Percentiles rank a stretch among this genome's conserved stretches.
Conservation (phyloP, 2,113 vertebrate genomes). For the Oncorhynchus tshawytscha region DNA sequence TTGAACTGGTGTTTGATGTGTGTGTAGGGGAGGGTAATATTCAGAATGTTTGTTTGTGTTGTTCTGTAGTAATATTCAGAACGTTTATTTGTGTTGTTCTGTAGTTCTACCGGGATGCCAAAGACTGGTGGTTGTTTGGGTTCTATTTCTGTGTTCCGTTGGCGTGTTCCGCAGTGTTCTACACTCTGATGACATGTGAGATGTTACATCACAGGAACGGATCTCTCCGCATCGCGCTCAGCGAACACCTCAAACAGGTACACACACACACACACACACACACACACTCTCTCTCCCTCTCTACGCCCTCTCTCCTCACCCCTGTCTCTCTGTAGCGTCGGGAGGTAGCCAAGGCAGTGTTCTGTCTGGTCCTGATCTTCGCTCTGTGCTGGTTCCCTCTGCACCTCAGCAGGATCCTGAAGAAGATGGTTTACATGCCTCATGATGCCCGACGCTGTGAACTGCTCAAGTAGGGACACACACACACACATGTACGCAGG, state of each 20-base stretch:
- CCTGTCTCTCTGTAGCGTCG: conserved; percentile 74
- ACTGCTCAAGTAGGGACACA: conserved; percentile 80
- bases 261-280: not conserved
- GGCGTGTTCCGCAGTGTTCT: conserved; percentile 87
- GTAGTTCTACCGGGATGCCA: conserved; percentile 86
- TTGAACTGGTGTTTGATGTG: too few relatives aligned
- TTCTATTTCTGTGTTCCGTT: conserved; percentile 95
- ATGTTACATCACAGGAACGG: conserved; percentile 89
- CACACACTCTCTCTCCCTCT: not conserved
- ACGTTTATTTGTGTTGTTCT: not conserved
- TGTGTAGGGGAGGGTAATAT: too few relatives aligned
- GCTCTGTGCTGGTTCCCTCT: conserved; percentile 97
- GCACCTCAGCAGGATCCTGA: conserved; percentile 90
- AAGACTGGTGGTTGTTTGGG: conserved; percentile 97
- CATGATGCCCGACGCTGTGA: conserved; percentile 81
- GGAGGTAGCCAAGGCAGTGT: conserved; percentile 93
- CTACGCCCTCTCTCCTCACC: not conserved
- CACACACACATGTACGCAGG: not conserved
- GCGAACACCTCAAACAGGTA: conserved; percentile 94
- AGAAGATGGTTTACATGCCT: conserved; percentile 80
- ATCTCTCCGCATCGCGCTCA: conserved; percentile 85
- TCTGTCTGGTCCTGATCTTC: conserved; percentile 93
- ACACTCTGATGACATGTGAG: conserved; percentile 90
- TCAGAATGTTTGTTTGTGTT: too few relatives aligned
- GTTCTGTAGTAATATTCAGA: conserved; percentile 42